Evolutionary conservation across 2,113 vertebrate species (phyloP), one percentile per base, ranked within the genome.

Genomic region (Oncorhynchus mykiss): DNA sequence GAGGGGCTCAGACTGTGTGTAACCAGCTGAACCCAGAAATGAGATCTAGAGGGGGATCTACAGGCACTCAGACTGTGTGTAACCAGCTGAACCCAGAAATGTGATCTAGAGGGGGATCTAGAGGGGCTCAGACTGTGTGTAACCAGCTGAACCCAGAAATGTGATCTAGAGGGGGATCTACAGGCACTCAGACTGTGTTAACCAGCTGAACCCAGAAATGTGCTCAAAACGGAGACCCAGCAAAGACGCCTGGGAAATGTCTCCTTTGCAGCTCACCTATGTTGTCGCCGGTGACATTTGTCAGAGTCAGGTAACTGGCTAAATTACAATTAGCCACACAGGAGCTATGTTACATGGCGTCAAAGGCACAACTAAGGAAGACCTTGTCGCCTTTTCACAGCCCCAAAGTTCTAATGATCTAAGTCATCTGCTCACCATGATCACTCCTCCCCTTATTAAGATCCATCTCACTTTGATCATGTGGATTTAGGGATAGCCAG

Each of bases 81-180:
- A 24, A 24, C 22, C 22, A 24, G 22, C 22, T 24, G 22, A 24
- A 24, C 22, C 22, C 22, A 24, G 22, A 24, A 24, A 24, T 24
- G 22, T 1, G 22, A 24, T 24, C 22, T 24, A 24, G 22, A 24
- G 22, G 22, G 22, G 22, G 22, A 24, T 24, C 22, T 24, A 24
- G 1, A 24, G 22, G 22, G 1, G 1, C 22, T 24, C 22, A 24
- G 22, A 24, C 22, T 24, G 22, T 24, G 22, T 24, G 22, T 24
- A 24, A 24, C 22, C 22, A 24, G 22, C 22, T 24, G 22, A 24
- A 24, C 22, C 22, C 22, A 24, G 22, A 24, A 24, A 24, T 24
- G 22, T 24, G 22, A 24, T 24, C 89, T 86, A 54, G 79, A 70
- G 78, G 16, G 8, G 2, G n/a, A n/a, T n/a, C n/a, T n/a, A n/a